Conservation (phyloP, 2,888 invertebrate genomes). For the Ochropacha duplaris region DNA sequence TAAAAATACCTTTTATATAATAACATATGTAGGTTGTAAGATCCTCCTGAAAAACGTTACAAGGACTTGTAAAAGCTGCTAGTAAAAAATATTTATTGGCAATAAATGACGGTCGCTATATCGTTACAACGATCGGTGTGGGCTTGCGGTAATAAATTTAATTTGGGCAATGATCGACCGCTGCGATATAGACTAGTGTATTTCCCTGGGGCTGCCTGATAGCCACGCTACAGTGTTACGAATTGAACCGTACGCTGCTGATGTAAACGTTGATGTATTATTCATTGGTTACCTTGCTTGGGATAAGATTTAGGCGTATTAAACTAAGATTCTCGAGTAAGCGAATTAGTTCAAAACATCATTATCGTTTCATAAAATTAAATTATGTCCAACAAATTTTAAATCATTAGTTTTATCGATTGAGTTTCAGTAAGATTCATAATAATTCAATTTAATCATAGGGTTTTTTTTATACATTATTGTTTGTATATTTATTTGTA, state of each 20-base stretch:
- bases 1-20: constrained; percentile 44
- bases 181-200: constrained; percentile 37
- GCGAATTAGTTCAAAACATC: too few species aligned
- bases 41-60: constrained; percentile 47
- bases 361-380: too few species aligned
- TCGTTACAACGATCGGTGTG: constrained; percentile 59
- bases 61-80: constrained; percentile 49
- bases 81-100: constrained; percentile 74
- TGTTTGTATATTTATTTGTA: too few species aligned
- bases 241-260: constrained; percentile 7
- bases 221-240: constrained; percentile 13
- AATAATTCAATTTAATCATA: too few species aligned
- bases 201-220: constrained; percentile 47
- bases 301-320: neutral
- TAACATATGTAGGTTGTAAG: constrained; percentile 47
- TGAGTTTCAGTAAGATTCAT: too few species aligned
- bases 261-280: constrained; percentile 14
- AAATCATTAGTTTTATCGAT: too few species aligned
- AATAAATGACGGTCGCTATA: constrained; percentile 62
- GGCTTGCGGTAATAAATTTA: constrained; percentile 66
- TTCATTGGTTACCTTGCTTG: constrained; percentile 7
- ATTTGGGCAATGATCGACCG: constrained; percentile 60
- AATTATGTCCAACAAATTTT: too few species aligned
- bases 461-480: too few species aligned
- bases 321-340: neutral